phyloP scores from a whole-genome alignment of 1,140 invertebrate species.

The Zaprionus nigranus region DNA sequence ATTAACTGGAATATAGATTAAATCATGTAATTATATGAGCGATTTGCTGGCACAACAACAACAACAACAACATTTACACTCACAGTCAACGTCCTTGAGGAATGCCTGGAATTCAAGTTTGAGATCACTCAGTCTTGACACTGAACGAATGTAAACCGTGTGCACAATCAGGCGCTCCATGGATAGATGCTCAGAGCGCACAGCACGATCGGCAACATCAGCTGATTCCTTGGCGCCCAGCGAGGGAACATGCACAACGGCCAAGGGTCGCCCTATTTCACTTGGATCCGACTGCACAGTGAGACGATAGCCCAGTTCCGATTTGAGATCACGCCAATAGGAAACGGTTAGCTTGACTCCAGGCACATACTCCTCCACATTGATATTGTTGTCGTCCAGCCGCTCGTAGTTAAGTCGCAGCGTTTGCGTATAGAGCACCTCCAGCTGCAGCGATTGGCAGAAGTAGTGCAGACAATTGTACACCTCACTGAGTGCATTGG shows the following conservation, averaged over 20 bases:
- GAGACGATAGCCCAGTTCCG: constrained; percentile 94
- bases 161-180: constrained; percentile 98
- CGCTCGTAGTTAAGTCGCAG: constrained; percentile 93
- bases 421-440: constrained; percentile 98
- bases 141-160: constrained; percentile 96
- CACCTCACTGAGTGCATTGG: constrained; percentile 92
- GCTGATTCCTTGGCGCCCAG: constrained; percentile 87
- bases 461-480: constrained; percentile 96
- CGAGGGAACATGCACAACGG: constrained; percentile 94
- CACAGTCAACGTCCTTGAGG: constrained; percentile 90
- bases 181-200: constrained; percentile 94
- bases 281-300: constrained; percentile 94
- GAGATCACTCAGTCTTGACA: constrained; percentile 92
- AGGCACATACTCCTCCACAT: constrained; percentile 96
- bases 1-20: constrained; percentile 85
- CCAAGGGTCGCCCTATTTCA: constrained; percentile 92
- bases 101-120: constrained; percentile 91
- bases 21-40: constrained; percentile 26
- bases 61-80: constrained; percentile 71
- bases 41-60: background rate
- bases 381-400: constrained; percentile 95
- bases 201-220: constrained; percentile 92
- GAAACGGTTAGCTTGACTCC: constrained; percentile 95
- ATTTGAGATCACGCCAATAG: constrained; percentile 95
- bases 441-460: constrained; percentile 97